Conservation (phyloP, 2,113 vertebrate genomes). For the Podarcis cretensis region DNA sequence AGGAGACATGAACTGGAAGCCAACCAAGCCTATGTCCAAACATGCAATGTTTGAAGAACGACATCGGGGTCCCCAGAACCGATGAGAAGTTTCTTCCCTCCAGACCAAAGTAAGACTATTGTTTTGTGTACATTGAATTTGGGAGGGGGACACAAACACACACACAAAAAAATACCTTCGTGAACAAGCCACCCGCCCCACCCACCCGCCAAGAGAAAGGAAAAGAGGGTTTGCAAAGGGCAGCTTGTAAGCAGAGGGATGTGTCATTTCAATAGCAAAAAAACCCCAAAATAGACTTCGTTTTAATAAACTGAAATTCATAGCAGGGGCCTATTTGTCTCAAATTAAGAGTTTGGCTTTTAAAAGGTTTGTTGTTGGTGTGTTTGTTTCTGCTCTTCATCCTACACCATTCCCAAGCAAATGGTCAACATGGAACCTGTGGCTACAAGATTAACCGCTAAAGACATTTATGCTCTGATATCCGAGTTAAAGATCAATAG, state of each 20-base stretch:
- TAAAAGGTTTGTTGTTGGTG: not conserved
- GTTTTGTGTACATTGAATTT: too few relatives aligned
- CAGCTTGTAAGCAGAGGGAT: not conserved
- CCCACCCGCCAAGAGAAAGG: not conserved
- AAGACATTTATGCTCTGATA: not conserved
- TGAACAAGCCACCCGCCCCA: not conserved
- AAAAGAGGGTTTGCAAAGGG: not conserved
- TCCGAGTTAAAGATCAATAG: not conserved
- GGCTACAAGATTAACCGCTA: slow-evolving; percentile 12
- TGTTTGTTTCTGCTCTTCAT: not conserved
- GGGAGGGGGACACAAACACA: not conserved
- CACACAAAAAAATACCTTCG: not conserved
- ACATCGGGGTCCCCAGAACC: not conserved
- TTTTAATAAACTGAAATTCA: not conserved
- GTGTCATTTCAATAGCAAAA: too few relatives aligned
- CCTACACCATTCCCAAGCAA: not conserved
- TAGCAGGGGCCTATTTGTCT: not conserved
- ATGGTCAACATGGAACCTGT: not conserved
- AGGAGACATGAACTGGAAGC: not conserved
- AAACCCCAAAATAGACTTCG: not conserved
- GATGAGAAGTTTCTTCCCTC: not conserved
- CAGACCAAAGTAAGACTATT: not conserved
- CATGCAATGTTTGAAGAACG: not conserved
- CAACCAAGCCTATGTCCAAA: not conserved
- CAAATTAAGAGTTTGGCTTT: not conserved